phyloP scores from a whole-genome alignment of 92 coral and sea anemone genomes.

The Zoanthus gigantus region DNA sequence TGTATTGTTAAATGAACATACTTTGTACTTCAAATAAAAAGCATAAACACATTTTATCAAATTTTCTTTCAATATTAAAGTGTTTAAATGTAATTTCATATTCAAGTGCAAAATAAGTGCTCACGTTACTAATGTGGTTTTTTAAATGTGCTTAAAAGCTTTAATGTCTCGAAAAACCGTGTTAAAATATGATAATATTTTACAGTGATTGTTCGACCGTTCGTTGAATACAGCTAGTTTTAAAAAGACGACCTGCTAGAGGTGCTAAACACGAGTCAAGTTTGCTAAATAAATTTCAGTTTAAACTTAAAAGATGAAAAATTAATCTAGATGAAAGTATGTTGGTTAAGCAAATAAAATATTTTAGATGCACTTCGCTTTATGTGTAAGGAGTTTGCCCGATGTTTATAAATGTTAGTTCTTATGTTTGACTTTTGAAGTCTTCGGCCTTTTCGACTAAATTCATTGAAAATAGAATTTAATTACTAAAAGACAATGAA shows the following conservation, averaged over 20 bases:
- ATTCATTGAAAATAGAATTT: background rate
- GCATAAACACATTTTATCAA: constrained; percentile 42
- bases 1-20: constrained; percentile 24
- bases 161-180: constrained; percentile 23
- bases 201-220: background rate
- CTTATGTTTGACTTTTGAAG: constrained; percentile 59
- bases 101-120: constrained; percentile 32
- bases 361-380: constrained; percentile 20
- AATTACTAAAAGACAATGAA: constrained; percentile 29
- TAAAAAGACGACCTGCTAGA: background rate
- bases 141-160: constrained; percentile 35
- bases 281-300: background rate
- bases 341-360: constrained; percentile 3
- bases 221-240: background rate
- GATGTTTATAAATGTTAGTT: constrained; percentile 50
- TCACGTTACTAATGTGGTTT: constrained; percentile 31
- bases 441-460: constrained; percentile 27
- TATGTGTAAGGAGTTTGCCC: constrained; percentile 35
- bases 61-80: constrained; percentile 31
- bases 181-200: constrained; percentile 23
- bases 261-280: background rate
- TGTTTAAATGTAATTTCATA: constrained; percentile 7
- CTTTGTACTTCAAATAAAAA: constrained; percentile 13
- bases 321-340: background rate
- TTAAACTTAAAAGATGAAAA: background rate